Evolutionary conservation across 2,797 vertebrate genomes (phyloP), one percentile per base, ranked within the genome.

Genomic region (Periparus ater): DNA sequence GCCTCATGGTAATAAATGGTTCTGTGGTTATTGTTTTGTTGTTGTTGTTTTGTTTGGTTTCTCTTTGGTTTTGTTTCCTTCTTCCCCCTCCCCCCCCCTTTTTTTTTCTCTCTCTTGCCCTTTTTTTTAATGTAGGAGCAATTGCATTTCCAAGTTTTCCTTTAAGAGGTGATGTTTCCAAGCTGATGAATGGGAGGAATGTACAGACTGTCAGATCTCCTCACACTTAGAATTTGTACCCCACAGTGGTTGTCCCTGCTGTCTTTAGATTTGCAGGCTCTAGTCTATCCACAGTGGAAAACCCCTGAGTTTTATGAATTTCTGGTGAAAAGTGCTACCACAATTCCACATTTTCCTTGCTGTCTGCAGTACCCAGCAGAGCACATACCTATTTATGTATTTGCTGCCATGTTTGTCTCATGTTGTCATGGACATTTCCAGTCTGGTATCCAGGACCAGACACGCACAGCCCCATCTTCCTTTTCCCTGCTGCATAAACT

Each of bases 321-420:
- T 51, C 57, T 42, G 30, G 22, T 55, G n/a, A 74, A 62, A 62
- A 48, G 8, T 6, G 9, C 53, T 42, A 23, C n/a, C n/a, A 48
- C 11, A 11, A 23, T 32, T 75, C 48, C 44, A 22, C 8, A 1
- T 63, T 40, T 70, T 55, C 45, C 45, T 38, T 42, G 10, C 29
- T 66, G 38, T 15, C 30, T 45, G 34, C 72, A n/a, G 25, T 16
- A 11, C 58, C 30, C 61, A 48, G 32, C 26, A 61, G 62, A 50
- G 44, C 42, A 61, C 6, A 2, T 9, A 18, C 0, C 0, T 18
- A 23, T 68, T 40, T 57, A 13, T 0, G 0, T 22, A 14, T 38
- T 19, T 53, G 26, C 57, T 71, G 57, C 32, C 61, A 65, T 45
- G 42, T 70, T 66, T 92, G 34, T 36, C 55, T 82, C 25, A 15